Base-by-base conservation (phyloP, 2,888 invertebrate genomes). In the Cremastobaeus sp. region DNA sequence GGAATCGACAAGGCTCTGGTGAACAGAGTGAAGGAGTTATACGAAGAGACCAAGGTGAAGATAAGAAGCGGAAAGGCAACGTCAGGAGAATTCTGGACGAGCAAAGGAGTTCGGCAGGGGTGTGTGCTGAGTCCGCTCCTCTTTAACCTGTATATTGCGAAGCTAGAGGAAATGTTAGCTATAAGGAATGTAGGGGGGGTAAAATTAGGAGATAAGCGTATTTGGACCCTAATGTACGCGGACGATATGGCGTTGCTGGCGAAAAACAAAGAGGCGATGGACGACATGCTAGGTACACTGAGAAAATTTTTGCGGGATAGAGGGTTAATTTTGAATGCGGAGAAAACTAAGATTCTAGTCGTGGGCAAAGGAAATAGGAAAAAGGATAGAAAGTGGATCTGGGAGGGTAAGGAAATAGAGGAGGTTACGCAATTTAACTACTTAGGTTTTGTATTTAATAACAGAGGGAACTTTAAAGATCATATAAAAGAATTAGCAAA, bases 111-210 rank as follows among this genome's bases (percentile, higher is more conserved):
- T 2, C 69, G 71, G 35, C 73, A 77, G 21, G 74, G 74, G 2
- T 76, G 74, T 41, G 60, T 69, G 3, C 15, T 78, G 21, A 77
- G 73, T 21, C 73, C 76, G 2, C 30, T 52, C 0, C 41, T 78
- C 1, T 78, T 79, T 34, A 54, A 32, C n/a, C 21, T 77, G 1
- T 55, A 66, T 9, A 60, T 60, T 1, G 62, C 70, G 2, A 68
- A 64, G 9, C 3, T 77, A 35, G 71, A 74, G 5, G 34, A 50
- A 11, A 35, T 14, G 1, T 30, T 71, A n/a, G 45, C 25, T 15
- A 50, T 47, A 14, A 66, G 52, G 18, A 18, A 48, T 4, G 20
- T 59, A 12, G 76, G 70, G n/a, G 74, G 68, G 9, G 37, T 72
- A 28, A 9, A 9, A 28, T n/a, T 28, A 28, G n/a, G n/a, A 6